Evolutionary conservation across 2,797 vertebrate species (phyloP).

Genomic region (Ammospiza maritima): DNA sequence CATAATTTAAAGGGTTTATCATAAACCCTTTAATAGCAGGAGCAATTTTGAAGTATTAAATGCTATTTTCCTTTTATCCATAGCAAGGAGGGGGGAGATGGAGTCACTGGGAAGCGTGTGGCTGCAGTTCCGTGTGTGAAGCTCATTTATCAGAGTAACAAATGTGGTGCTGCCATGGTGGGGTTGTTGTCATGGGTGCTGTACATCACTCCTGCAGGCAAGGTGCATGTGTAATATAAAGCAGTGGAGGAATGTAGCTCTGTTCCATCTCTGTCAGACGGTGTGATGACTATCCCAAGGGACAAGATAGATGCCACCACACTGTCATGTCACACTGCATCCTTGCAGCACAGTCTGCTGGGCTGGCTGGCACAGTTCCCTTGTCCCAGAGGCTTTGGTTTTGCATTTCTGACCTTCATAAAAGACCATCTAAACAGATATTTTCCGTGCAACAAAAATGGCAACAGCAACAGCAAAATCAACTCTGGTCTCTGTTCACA

Average conservation of each 20-base stretch:
- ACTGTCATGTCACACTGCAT: not conserved
- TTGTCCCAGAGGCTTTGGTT: accelerated
- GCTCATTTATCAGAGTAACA: constrained; percentile 70
- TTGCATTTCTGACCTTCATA: constrained; percentile 1
- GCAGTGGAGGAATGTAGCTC: not conserved
- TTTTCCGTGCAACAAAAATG: not conserved
- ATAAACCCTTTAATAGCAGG: constrained; percentile 25
- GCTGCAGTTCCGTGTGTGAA: not conserved
- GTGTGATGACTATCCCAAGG: not conserved
- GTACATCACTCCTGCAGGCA: constrained; percentile 27
- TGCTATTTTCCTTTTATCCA: constrained; percentile 47
- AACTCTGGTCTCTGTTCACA: not conserved
- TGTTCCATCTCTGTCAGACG: not conserved
- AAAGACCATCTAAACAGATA: not conserved
- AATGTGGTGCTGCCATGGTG: constrained; percentile 15
- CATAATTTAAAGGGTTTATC: constrained; percentile 28
- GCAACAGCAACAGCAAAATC: not conserved
- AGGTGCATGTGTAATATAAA: not conserved
- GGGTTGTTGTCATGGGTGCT: not conserved
- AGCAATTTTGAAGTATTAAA: constrained; percentile 18
- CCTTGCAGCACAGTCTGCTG: not conserved
- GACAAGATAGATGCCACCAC: not conserved
- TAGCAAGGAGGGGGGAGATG: not conserved
- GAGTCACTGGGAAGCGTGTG: constrained; percentile 27
- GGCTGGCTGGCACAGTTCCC: not conserved